These are phyloP conservation scores for Drosophila erecta DNA, from an alignment of 1,140 invertebrate species.

Conservation along the genomic window DNA sequence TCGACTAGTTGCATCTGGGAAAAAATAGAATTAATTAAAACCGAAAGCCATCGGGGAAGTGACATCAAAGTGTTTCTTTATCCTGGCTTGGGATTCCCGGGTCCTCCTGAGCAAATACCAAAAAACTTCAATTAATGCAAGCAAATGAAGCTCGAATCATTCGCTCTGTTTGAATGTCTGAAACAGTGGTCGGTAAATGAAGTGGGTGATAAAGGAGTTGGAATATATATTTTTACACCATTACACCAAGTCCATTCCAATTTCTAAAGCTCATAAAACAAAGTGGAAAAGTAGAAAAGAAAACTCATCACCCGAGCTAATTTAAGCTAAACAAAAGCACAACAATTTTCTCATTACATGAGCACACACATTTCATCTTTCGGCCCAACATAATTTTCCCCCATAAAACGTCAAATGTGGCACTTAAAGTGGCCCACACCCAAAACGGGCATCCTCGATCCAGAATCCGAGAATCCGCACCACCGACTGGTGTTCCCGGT, in stretches of 20 bases:
- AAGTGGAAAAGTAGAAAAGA: slow-evolving; percentile 27
- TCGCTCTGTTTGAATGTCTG: slow-evolving; percentile 29
- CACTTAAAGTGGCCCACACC: slow-evolving; percentile 80
- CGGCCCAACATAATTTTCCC: slow-evolving; percentile 53
- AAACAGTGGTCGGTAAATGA: slow-evolving; percentile 15
- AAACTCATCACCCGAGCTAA: slow-evolving; percentile 66
- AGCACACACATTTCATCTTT: slow-evolving; percentile 67
- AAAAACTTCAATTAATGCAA: slow-evolving; percentile 68
- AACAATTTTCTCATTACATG: slow-evolving; percentile 71
- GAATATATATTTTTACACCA: background rate
- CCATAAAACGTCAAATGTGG: slow-evolving; percentile 81
- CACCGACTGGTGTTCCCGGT: slow-evolving; percentile 10
- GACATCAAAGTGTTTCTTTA: slow-evolving; percentile 46
- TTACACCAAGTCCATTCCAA: slow-evolving; percentile 6
- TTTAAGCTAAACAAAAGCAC: slow-evolving; percentile 74
- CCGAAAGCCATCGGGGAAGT: slow-evolving; percentile 41
- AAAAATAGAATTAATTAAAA: slow-evolving; percentile 70
- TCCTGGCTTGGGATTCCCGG: slow-evolving; percentile 14
- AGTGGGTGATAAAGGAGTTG: slow-evolving; percentile 22
- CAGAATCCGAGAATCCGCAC: slow-evolving; percentile 14
- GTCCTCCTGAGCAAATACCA: slow-evolving; percentile 43
- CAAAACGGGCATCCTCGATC: slow-evolving; percentile 3
- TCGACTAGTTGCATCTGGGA: slow-evolving; percentile 8
- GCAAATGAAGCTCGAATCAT: slow-evolving; percentile 60
- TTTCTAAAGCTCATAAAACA: slow-evolving; percentile 44